phyloP scores from a whole-genome alignment of 2,113 vertebrate species.

The Bujurquina vittata region DNA sequence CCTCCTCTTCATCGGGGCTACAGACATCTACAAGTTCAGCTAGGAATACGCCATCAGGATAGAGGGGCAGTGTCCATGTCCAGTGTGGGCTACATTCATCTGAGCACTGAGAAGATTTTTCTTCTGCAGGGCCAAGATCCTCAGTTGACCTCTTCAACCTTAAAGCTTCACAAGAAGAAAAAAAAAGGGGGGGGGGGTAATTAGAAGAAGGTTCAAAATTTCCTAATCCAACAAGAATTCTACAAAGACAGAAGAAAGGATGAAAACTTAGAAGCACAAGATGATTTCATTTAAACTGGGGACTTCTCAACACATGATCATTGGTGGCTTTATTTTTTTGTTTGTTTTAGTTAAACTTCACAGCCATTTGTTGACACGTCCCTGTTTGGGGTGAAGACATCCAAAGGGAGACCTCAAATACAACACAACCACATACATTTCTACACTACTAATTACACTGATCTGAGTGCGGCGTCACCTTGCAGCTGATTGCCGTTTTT shows the following conservation, averaged over 20 bases:
- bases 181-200: background rate
- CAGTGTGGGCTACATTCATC: constrained; percentile 3
- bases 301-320: background rate
- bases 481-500: constrained; percentile 65
- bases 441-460: constrained; percentile 20
- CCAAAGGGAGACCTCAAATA: background rate
- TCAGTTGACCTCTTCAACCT: constrained; percentile 56
- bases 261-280: background rate
- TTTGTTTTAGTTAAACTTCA: too few species aligned
- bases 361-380: constrained; percentile 9
- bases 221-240: background rate
- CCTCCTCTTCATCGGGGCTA: constrained; percentile 59
- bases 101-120: background rate
- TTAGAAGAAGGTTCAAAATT: background rate
- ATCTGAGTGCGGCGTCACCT: constrained; percentile 67
- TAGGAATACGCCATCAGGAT: constrained; percentile 49
- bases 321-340: background rate
- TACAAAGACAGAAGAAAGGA: background rate
- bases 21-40: constrained; percentile 51
- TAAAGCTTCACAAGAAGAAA: constrained; percentile 58
- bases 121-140: constrained; percentile 19
- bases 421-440: constrained; percentile 7
- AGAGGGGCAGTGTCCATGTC: background rate
- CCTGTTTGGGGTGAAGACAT: background rate
- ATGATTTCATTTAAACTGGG: background rate